Conservation (phyloP, 2,888 invertebrate species). For the Drosophila longiperda region DNA sequence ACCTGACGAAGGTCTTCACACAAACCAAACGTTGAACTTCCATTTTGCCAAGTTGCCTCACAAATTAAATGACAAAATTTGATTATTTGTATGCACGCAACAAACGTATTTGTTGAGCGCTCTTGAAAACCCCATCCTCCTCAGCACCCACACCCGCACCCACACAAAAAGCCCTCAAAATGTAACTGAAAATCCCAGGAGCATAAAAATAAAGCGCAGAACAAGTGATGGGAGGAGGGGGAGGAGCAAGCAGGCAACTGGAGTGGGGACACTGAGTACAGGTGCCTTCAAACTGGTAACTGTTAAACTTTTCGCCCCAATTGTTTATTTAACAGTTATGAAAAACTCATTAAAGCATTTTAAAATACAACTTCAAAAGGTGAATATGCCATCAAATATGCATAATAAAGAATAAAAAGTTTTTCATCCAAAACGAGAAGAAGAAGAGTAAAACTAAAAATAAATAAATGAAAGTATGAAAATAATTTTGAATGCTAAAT, state of each 20-base stretch:
- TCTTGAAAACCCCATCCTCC: background rate
- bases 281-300: slow-evolving; percentile 37
- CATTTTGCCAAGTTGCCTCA: slow-evolving; percentile 41
- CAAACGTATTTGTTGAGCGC: slow-evolving; percentile 27
- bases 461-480: slow-evolving; percentile 19
- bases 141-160: background rate
- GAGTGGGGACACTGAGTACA: slow-evolving; percentile 18
- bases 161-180: background rate
- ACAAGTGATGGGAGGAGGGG: background rate
- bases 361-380: slow-evolving; percentile 68
- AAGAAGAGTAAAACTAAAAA: slow-evolving; percentile 19
- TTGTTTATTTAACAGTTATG: slow-evolving; percentile 78
- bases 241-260: background rate
- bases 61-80: slow-evolving; percentile 68
- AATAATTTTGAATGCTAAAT: slow-evolving; percentile 66
- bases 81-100: slow-evolving; percentile 70
- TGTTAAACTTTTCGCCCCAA: slow-evolving; percentile 58
- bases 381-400: slow-evolving; percentile 61
- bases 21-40: slow-evolving; percentile 62
- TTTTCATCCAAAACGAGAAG: slow-evolving; percentile 44
- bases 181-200: slow-evolving; percentile 22
- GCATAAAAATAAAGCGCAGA: slow-evolving; percentile 44
- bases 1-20: slow-evolving; percentile 7
- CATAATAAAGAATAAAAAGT: slow-evolving; percentile 37
- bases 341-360: slow-evolving; percentile 75